Evolutionary conservation across 2,888 invertebrate species (phyloP).

Genomic region (Platypus cylindrus): DNA sequence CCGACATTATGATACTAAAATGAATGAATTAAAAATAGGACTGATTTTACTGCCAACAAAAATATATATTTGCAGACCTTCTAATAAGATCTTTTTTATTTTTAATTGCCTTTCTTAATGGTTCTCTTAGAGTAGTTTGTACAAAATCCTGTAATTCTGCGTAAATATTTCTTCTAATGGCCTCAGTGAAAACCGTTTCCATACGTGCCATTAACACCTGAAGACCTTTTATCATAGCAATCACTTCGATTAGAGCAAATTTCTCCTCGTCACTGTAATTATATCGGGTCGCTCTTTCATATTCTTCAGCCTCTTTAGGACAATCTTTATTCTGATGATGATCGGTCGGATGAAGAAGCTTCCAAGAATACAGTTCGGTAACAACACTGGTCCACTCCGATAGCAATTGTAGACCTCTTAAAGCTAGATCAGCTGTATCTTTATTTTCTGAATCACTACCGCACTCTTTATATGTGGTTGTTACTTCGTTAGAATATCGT

Average conservation of each 20-base stretch:
- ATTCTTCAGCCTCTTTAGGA: slow-evolving; percentile 93
- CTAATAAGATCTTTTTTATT: slow-evolving; percentile 93
- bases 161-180: slow-evolving; percentile 84
- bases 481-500: slow-evolving; percentile 77
- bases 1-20: slow-evolving; percentile 85
- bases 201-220: slow-evolving; percentile 94
- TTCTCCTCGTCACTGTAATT: slow-evolving; percentile 97
- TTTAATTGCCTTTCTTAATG: slow-evolving; percentile 89
- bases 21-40: no score
- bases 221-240: slow-evolving; percentile 97
- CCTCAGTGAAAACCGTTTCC: slow-evolving; percentile 92
- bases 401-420: slow-evolving; percentile 83
- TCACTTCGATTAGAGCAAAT: slow-evolving; percentile 93
- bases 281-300: slow-evolving; percentile 78
- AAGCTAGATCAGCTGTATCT: slow-evolving; percentile 79
- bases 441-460: slow-evolving; percentile 86
- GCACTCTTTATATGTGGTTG: slow-evolving; percentile 87
- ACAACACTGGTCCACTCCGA: slow-evolving; percentile 96
- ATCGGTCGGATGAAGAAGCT: slow-evolving; percentile 94
- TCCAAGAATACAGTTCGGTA: slow-evolving; percentile 96
- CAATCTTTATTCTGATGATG: slow-evolving; percentile 91
- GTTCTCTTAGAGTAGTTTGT: slow-evolving; percentile 77
- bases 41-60: no score
- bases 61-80: slow-evolving; percentile 41
- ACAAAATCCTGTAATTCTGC: slow-evolving; percentile 96